Percentiles rank a stretch among this genome's conserved stretches.
phyloP scores from a whole-genome alignment of 2,113 vertebrate species.

The Carettochelys insculpta region DNA sequence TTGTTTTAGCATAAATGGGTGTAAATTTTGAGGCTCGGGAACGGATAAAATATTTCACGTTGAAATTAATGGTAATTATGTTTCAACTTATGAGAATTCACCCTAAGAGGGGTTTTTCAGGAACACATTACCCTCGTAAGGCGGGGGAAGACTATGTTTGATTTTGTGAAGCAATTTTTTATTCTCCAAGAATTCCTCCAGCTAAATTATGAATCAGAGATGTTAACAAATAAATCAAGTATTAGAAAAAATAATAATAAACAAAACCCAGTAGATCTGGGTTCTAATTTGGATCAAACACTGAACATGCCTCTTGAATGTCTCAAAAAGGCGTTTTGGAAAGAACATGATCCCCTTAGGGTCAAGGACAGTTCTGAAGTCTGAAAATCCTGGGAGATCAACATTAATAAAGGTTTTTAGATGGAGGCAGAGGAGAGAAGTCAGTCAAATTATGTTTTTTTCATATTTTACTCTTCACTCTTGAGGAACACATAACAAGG shows the following conservation, averaged over 20 bases:
- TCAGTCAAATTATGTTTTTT: too few species aligned
- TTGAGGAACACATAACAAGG: not conserved
- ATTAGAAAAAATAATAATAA: not conserved
- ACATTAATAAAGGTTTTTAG: not conserved
- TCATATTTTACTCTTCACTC: not conserved
- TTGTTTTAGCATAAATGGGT: too few species aligned
- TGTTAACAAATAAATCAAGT: not conserved
- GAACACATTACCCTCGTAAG: too few species aligned
- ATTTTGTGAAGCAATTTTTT: not conserved
- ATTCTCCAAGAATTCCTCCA: not conserved
- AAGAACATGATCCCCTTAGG: not conserved
- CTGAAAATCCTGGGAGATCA: not conserved
- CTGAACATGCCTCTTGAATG: not conserved
- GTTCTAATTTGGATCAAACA: not conserved
- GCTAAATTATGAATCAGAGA: not conserved
- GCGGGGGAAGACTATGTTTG: too few species aligned
- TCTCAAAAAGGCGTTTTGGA: not conserved
- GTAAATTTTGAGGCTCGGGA: too few species aligned
- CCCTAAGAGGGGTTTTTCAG: too few species aligned
- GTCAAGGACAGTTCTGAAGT: not conserved
- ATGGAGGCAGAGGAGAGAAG: not conserved
- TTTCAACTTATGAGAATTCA: too few species aligned
- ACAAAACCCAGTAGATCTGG: not conserved
- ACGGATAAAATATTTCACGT: too few species aligned
- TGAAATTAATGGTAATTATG: too few species aligned